Percentiles rank a stretch among this genome's conserved stretches.
phyloP scores from a whole-genome alignment of 2,888 invertebrate genomes.

The Ceratothoa steindachneri region DNA sequence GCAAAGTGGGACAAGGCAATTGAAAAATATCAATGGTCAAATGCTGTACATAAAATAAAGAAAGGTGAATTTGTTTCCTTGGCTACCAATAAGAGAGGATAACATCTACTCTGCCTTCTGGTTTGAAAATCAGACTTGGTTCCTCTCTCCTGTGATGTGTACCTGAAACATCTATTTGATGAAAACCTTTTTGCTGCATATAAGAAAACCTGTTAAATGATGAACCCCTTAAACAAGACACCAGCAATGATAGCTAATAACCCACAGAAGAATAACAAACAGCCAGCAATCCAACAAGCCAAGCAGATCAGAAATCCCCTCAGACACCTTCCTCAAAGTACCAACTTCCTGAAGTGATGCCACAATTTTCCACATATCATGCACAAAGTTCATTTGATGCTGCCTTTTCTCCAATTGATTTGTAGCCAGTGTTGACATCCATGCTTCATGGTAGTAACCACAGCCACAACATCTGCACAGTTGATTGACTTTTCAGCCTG shows the following conservation, averaged over 20 bases:
- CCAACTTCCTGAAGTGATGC: background rate
- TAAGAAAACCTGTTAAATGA: background rate
- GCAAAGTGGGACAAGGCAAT: constrained; percentile 1
- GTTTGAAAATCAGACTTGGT: background rate
- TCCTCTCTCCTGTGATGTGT: background rate
- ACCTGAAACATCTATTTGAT: background rate
- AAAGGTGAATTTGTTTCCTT: background rate
- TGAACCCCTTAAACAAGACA: background rate
- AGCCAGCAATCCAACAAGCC: too few relatives aligned
- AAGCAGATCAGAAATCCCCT: background rate
- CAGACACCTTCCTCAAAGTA: background rate
- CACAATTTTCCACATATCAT: too few relatives aligned
- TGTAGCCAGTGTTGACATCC: too few relatives aligned
- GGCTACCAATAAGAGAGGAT: background rate
- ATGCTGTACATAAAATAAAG: background rate
- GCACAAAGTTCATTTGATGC: too few relatives aligned
- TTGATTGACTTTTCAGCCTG: too few relatives aligned
- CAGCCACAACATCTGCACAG: too few relatives aligned
- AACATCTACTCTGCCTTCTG: background rate
- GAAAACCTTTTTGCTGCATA: background rate
- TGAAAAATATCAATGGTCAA: background rate
- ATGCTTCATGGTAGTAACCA: too few relatives aligned
- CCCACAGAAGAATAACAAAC: too few relatives aligned
- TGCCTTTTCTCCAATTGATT: too few relatives aligned
- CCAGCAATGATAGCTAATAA: too few relatives aligned